A percentile compares a stretch with the other conserved stretches of the same genome.
phyloP scores from a whole-genome alignment of 1,140 invertebrate genomes.

The Pectinophora gossypiella region DNA sequence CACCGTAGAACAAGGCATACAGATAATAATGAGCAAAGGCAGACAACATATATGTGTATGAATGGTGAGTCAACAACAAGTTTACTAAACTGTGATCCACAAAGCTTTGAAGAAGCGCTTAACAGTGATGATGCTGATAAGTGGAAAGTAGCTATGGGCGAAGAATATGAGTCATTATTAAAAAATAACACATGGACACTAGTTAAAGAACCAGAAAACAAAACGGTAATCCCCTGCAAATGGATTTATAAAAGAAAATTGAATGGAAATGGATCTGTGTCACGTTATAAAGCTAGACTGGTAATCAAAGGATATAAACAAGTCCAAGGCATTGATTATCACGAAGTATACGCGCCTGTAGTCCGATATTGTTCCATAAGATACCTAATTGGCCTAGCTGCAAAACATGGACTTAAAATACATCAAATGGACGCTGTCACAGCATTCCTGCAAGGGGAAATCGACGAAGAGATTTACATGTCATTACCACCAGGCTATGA shows the following conservation, averaged over 20 bases:
- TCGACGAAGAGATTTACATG: slow-evolving; percentile 65
- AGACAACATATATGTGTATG: slow-evolving; percentile 1
- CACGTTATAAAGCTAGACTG: slow-evolving; percentile 35
- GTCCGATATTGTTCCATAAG: slow-evolving; percentile 23
- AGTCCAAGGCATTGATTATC: slow-evolving; percentile 28
- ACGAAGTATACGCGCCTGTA: slow-evolving; percentile 35
- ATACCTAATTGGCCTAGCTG: slow-evolving; percentile 36
- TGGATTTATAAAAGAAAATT: slow-evolving; percentile 62
- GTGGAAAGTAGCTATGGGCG: slow-evolving; percentile 33
- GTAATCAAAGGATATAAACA: slow-evolving; percentile 37
- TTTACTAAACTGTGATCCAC: slow-evolving; percentile 2
- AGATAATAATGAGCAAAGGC: not conserved
- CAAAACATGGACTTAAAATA: slow-evolving; percentile 27
- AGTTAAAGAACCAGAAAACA: slow-evolving; percentile 21
- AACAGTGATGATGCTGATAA: slow-evolving; percentile 7
- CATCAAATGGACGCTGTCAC: slow-evolving; percentile 47
- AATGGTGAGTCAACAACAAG: not conserved
- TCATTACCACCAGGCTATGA: slow-evolving; percentile 19
- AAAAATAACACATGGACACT: slow-evolving; percentile 45
- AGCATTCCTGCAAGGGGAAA: slow-evolving; percentile 38
- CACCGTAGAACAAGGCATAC: too few species aligned
- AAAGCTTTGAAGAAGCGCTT: slow-evolving; percentile 17
- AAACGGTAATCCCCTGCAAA: slow-evolving; percentile 31
- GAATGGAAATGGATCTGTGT: slow-evolving; percentile 31
- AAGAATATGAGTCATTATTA: slow-evolving; percentile 34